A percentile compares a stretch with the other conserved stretches of the same genome.
phyloP scores from a whole-genome alignment of 2,113 vertebrate genomes.

The Willisornis vidua region DNA sequence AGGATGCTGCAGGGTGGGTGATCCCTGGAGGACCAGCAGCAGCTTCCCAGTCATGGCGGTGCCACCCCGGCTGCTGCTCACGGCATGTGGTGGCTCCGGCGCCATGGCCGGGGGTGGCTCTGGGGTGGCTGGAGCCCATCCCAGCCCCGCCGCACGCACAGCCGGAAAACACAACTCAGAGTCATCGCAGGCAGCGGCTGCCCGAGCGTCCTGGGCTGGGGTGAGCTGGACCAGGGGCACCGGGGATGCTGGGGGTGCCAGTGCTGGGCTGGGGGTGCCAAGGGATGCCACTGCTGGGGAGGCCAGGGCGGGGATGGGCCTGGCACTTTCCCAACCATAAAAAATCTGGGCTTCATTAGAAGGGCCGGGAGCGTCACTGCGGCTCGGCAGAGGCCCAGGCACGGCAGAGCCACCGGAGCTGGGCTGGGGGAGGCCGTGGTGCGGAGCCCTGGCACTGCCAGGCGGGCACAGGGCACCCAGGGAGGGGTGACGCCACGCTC shows the following conservation, averaged over 20 bases:
- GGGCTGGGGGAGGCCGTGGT: background rate
- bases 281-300: background rate
- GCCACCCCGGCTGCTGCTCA: background rate
- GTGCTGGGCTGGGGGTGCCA: background rate
- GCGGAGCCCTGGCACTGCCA: background rate
- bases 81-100: background rate
- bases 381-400: background rate
- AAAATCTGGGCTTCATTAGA: slow-evolving; percentile 35
- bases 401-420: background rate
- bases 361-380: background rate
- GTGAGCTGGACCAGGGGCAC: slow-evolving; percentile 5
- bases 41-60: background rate
- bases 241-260: background rate
- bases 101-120: slow-evolving; percentile 7
- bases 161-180: background rate
- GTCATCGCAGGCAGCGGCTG: background rate
- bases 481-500: rapidly evolving
- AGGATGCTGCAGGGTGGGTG: rapidly evolving
- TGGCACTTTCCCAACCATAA: background rate
- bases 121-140: slow-evolving; percentile 13
- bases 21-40: rapidly evolving
- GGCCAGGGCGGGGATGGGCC: background rate
- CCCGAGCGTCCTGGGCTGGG: background rate
- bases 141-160: background rate
- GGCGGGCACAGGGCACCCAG: background rate